Evolutionary conservation across 2,113 vertebrate genomes (phyloP).

Genomic region (Ariopsis seemanni): DNA sequence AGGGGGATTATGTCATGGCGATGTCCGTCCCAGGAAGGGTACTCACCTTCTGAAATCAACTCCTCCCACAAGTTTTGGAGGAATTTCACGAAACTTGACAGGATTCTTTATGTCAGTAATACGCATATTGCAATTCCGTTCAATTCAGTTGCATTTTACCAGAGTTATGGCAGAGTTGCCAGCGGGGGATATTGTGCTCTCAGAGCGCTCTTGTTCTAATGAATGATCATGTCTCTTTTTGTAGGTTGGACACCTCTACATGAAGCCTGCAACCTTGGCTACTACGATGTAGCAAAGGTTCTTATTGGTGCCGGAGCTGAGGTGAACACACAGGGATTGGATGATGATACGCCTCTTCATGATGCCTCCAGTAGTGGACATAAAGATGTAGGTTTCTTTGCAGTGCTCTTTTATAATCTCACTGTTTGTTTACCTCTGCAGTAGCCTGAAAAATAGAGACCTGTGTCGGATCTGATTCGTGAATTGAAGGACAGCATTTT

Average conservation of each 20-base stretch:
- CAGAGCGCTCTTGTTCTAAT: not conserved
- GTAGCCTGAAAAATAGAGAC: not conserved
- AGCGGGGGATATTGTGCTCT: too few species aligned
- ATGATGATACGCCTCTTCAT: conserved; percentile 96
- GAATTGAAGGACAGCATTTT: not conserved
- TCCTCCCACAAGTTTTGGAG: too few species aligned
- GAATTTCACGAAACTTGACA: too few species aligned
- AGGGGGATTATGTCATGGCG: too few species aligned
- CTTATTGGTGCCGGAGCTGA: conserved; percentile 94
- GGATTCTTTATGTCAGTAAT: too few species aligned
- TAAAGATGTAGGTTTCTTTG: conserved; percentile 79
- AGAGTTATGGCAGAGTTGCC: too few species aligned
- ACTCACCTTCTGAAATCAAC: too few species aligned
- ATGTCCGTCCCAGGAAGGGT: too few species aligned
- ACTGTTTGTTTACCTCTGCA: not conserved
- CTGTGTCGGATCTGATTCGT: not conserved
- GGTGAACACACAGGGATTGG: conserved; percentile 96
- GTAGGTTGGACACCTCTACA: conserved; percentile 97
- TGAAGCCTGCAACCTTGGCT: conserved; percentile 97
- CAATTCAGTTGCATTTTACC: too few species aligned
- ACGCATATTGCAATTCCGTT: too few species aligned
- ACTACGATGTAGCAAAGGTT: conserved; percentile 95
- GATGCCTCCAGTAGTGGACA: conserved; percentile 97
- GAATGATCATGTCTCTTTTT: not conserved
- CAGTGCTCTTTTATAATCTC: not conserved